Evolutionary conservation across 2,888 invertebrate species (phyloP).

Genomic region (Platerodrilus igneus): DNA sequence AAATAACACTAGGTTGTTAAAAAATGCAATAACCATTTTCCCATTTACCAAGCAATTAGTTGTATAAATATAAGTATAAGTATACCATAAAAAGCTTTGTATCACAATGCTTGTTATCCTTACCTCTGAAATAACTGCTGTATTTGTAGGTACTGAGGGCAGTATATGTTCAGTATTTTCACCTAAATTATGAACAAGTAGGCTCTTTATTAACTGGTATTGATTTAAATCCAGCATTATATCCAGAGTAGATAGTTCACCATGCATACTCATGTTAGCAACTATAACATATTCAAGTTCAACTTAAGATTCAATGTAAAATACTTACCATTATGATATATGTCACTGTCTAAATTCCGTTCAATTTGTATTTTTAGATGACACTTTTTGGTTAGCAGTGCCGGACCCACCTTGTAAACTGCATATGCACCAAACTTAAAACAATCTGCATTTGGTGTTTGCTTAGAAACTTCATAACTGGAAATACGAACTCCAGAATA

Average conservation of each 20-base stretch:
- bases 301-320: background rate
- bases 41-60: background rate
- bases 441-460: slow-evolving; percentile 9
- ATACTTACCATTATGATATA: slow-evolving; percentile 40
- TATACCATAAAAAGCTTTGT: background rate
- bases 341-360: slow-evolving; percentile 66
- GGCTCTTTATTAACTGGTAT: slow-evolving; percentile 81
- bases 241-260: slow-evolving; percentile 79
- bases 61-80: background rate
- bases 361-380: slow-evolving; percentile 76
- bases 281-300: slow-evolving; percentile 44
- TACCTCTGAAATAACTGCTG: slow-evolving; percentile 38
- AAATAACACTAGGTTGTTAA: too few species aligned
- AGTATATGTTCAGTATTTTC: slow-evolving; percentile 70
- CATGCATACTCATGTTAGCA: slow-evolving; percentile 81
- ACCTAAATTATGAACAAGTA: slow-evolving; percentile 85
- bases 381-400: slow-evolving; percentile 78
- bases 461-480: slow-evolving; percentile 28
- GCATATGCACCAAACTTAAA: slow-evolving; percentile 51
- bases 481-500: slow-evolving; percentile 55
- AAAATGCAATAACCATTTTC: too few species aligned
- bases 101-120: too few species aligned
- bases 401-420: slow-evolving; percentile 56
- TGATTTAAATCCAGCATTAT: slow-evolving; percentile 77
- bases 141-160: slow-evolving; percentile 38